A percentile compares a stretch with the other conserved stretches of the same genome.
These are phyloP conservation scores for Anhinga anhinga DNA, from an alignment of 2,113 vertebrate species.

Conservation along the genomic window DNA sequence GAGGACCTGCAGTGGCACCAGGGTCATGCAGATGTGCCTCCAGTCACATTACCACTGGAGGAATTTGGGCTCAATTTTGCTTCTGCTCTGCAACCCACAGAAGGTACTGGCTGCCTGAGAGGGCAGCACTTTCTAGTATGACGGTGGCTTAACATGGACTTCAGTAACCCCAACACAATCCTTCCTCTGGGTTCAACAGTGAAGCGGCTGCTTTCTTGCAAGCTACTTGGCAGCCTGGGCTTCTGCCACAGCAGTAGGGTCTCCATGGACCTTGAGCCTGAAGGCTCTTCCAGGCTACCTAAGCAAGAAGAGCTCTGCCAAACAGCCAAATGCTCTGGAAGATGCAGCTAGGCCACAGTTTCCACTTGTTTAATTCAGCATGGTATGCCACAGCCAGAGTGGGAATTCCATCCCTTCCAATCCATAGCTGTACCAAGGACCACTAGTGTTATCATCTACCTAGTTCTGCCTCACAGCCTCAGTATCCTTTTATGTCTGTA, in stretches of 20 bases:
- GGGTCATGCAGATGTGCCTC: neutral
- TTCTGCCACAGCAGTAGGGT: neutral
- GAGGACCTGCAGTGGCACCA: neutral
- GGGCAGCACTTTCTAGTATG: neutral
- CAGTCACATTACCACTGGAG: neutral
- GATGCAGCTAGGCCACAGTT: neutral
- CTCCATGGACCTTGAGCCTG: neutral
- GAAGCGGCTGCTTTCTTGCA: neutral
- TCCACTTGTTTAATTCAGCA: neutral
- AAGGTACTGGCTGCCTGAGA: neutral
- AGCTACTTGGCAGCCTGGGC: neutral
- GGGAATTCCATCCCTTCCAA: neutral
- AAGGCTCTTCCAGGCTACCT: neutral
- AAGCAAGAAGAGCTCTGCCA: neutral
- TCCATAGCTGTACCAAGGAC: neutral
- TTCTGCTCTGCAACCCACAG: neutral
- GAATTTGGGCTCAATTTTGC: neutral
- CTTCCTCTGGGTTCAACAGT: neutral
- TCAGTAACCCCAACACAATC: neutral
- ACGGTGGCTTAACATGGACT: neutral
- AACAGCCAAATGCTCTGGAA: neutral
- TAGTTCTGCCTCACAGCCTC: neutral
- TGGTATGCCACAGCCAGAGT: neutral
- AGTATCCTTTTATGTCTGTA: neutral
- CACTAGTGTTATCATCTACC: neutral